Evolutionary conservation across 2,113 vertebrate genomes (phyloP).

Genomic region (Peromyscus leucopus): DNA sequence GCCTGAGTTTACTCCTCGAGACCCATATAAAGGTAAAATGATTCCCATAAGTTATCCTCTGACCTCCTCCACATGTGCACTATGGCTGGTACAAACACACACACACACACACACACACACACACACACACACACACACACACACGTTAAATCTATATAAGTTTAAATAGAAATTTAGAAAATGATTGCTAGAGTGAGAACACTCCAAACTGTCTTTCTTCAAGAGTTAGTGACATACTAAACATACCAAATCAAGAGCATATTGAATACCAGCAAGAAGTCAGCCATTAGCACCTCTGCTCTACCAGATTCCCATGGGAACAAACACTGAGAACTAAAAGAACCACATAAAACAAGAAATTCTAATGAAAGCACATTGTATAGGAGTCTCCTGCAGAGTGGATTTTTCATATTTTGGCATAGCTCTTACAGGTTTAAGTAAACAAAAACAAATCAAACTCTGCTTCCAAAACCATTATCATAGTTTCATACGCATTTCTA

Average conservation of each 20-base stretch:
- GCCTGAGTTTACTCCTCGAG: not conserved
- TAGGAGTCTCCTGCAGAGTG: conserved; percentile 5
- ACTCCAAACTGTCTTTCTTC: not conserved
- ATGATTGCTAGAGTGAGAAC: not conserved
- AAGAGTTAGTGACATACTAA: not conserved
- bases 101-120: not conserved
- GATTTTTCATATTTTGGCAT: conserved; percentile 14
- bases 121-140: not conserved
- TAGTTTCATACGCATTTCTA: conserved; percentile 40
- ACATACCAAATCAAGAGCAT: conserved; percentile 33
- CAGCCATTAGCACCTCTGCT: conserved; percentile 24
- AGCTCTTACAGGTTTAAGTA: not conserved
- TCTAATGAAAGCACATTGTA: conserved; percentile 41
- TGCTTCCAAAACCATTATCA: conserved; percentile 8
- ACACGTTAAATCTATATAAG: not conserved
- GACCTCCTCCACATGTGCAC: not conserved
- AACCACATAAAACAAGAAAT: conserved; percentile 16
- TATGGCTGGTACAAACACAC: not conserved
- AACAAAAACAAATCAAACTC: conserved; percentile 48
- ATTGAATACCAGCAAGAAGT: conserved; percentile 28
- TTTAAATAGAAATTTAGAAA: not conserved
- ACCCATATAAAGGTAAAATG: not conserved
- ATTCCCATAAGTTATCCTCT: not conserved
- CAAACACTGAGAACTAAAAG: not conserved
- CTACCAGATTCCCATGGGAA: not conserved